Evolutionary conservation across 35 echinoderm and acorn worm genomes (phyloP).

Genomic region (Stichopus chloronotus): DNA sequence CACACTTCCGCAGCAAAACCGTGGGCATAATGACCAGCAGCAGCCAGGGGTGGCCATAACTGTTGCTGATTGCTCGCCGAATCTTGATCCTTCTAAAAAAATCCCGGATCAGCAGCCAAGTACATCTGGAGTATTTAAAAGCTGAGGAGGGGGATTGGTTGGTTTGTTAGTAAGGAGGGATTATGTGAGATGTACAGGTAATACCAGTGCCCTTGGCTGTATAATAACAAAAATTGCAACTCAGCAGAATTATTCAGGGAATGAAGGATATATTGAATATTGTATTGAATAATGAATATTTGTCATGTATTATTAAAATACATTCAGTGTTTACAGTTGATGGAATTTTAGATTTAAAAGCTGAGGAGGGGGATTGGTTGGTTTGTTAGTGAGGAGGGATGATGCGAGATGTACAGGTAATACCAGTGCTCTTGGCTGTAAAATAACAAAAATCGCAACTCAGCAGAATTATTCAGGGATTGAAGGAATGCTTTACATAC

Average conservation of each 20-base stretch:
- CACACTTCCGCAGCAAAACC: conserved; percentile 25
- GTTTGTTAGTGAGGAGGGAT: too few relatives aligned
- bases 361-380: too few relatives aligned
- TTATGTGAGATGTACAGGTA: neutral
- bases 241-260: conserved; percentile 10
- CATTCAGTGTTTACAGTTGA: too few relatives aligned
- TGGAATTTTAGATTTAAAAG: too few relatives aligned
- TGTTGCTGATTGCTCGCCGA: too few relatives aligned
- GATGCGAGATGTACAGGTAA: too few relatives aligned
- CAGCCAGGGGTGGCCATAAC: conserved; percentile 6
- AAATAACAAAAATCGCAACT: conserved; percentile 4
- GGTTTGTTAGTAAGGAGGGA: neutral
- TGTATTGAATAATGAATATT: too few relatives aligned
- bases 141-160: neutral
- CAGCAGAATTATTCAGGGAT: conserved; percentile 3
- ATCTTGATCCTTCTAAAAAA: too few relatives aligned
- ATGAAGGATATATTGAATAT: neutral
- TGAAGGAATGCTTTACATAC: neutral
- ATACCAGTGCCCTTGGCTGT: too few relatives aligned
- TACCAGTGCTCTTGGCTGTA: conserved; percentile 6
- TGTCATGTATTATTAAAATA: neutral
- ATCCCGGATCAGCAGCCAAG: too few relatives aligned
- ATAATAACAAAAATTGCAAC: conserved; percentile 2
- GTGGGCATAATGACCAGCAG: neutral
- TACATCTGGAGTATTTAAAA: too few relatives aligned